Conservation (phyloP, 2,113 vertebrate genomes). For the Cisticola juncidis region DNA sequence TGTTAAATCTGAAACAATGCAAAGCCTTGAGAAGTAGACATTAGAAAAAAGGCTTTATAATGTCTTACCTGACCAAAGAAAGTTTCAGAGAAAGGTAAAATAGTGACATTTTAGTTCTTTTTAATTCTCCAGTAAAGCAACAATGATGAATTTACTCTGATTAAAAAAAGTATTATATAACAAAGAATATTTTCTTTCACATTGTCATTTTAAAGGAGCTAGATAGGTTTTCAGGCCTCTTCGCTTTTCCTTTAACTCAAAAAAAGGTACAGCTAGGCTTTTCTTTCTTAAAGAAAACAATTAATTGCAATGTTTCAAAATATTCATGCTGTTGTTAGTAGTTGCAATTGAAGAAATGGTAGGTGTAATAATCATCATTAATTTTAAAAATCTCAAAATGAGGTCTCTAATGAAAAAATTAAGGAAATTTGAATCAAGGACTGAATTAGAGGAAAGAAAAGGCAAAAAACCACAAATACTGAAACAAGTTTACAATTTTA, state of each 20-base stretch:
- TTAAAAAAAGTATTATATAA: neutral
- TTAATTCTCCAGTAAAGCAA: neutral
- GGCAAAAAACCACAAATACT: rapidly evolving
- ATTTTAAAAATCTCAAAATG: neutral
- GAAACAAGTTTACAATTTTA: neutral
- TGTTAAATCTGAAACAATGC: neutral
- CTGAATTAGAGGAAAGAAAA: neutral
- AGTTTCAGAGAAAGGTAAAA: neutral
- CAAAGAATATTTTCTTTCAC: neutral
- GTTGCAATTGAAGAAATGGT: neutral
- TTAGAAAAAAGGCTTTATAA: neutral
- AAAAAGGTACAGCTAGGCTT: neutral
- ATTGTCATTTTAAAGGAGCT: neutral
- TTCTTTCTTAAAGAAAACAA: neutral
- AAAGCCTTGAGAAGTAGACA: neutral
- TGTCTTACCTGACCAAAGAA: neutral
- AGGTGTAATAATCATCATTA: neutral
- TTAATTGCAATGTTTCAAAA: neutral
- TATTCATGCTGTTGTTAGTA: neutral
- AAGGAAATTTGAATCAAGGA: neutral
- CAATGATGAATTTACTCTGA: neutral
- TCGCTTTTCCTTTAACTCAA: neutral
- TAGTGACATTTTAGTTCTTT: neutral
- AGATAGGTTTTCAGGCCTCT: neutral
- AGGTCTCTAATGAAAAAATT: neutral